Percentiles rank a stretch among this genome's conserved stretches.
Conservation (phyloP, 2,113 vertebrate genomes). For the Chitala chitala region DNA sequence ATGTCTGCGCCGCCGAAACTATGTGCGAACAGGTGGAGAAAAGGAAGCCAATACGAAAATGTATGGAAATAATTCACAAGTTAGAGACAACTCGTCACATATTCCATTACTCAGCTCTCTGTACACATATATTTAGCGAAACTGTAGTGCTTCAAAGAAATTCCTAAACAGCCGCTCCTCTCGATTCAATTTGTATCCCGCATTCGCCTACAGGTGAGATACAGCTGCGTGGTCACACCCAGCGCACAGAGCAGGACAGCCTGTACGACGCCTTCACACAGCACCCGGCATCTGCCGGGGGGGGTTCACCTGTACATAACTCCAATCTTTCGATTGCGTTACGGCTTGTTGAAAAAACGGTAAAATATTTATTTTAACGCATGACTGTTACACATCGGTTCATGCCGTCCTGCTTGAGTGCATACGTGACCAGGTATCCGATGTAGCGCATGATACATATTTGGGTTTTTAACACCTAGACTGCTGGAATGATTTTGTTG, state of each 20-base stretch:
- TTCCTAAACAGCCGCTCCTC: not conserved
- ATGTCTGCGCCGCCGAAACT: not conserved
- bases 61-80: not conserved
- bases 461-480: not conserved
- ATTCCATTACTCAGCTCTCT: too few relatives aligned
- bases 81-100: not conserved
- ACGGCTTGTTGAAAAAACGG: too few relatives aligned
- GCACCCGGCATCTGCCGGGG: too few relatives aligned
- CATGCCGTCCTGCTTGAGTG: not conserved
- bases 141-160: not conserved
- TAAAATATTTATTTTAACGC: too few relatives aligned
- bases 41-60: not conserved
- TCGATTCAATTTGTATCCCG: not conserved
- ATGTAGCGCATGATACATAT: too few relatives aligned
- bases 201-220: not conserved
- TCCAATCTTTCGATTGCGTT: too few relatives aligned
- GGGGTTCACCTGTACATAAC: too few relatives aligned
- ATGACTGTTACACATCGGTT: not conserved
- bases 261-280: not conserved
- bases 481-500: too few relatives aligned
- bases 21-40: not conserved
- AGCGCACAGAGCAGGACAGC: not conserved
- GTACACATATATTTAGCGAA: not conserved
- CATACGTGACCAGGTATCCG: too few relatives aligned
- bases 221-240: slow-evolving; percentile 5